Evolutionary conservation across 2,113 vertebrate species (phyloP), one percentile per base, ranked within the genome.

Genomic region (Nansenia antarctica): DNA sequence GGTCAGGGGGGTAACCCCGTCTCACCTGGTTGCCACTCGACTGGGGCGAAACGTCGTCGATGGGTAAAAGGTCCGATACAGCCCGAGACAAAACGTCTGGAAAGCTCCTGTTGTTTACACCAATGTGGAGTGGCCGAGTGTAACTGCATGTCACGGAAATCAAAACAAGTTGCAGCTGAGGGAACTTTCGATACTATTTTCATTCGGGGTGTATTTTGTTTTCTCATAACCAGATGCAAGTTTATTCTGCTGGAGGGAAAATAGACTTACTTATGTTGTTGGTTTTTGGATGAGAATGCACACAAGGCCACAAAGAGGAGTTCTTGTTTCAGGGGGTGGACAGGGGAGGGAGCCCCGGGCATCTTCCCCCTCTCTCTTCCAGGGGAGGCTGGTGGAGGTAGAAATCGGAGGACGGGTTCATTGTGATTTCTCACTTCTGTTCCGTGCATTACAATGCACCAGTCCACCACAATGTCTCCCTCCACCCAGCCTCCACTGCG

Each of bases 271-370:
- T n/a, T n/a, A n/a, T 37, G 37, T 55, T 60, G 11, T 47, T n/a
- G n/a, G 62, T 62, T 53, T 70, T 27, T 39, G 2, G 3, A n/a
- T 37, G 47, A 30, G 20, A 39, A 32, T 24, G 61, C 22, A 63
- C 7, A 42, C 18, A 27, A 55, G 42, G 49, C 27, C 59, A 57
- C 58, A 42, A 29, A 9, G 54, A 31, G 65, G 45, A n/a, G n/a
- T n/a, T n/a, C n/a, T n/a, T 68, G 37, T 64, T 73, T 70, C 42
- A 45, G 35, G 15, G 22, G 14, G 39, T 42, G 39, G 14, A 35
- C 27, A 24, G 52, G 55, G 9, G 54, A 47, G 39, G 39, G 30
- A 62, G 31, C 15, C 24, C 53, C 15, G 11, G n/a, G 5, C 52
- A 27, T 26, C 52, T 22, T 32, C 45, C n/a, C 42, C 34, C 26